Percentiles rank a stretch among this genome's conserved stretches.
These are phyloP conservation scores for Sceloporus undulatus DNA, from an alignment of 2,113 vertebrate species.

Conservation along the genomic window DNA sequence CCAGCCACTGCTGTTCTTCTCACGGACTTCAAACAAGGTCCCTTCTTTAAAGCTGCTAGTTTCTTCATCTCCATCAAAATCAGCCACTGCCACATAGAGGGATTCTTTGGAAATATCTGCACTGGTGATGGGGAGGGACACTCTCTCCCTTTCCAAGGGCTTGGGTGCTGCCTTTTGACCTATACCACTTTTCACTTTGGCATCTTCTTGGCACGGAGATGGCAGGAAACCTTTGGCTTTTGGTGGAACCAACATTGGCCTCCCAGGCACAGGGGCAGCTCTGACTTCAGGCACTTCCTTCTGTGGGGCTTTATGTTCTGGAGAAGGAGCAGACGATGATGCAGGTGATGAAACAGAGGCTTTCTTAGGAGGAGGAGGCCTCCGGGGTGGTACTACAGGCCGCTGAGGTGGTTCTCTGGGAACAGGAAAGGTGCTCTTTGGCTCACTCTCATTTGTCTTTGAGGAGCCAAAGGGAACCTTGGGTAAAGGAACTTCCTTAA, in stretches of 20 bases:
- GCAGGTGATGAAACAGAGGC: conserved; percentile 56
- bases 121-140: conserved; percentile 64
- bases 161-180: conserved; percentile 82
- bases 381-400: conserved; percentile 86
- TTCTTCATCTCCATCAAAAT: conserved; percentile 95
- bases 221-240: conserved; percentile 88
- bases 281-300: conserved; percentile 81
- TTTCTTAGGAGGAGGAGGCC: conserved; percentile 96
- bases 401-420: conserved; percentile 78
- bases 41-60: conserved; percentile 94
- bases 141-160: conserved; percentile 82
- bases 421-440: conserved; percentile 24
- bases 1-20: conserved; percentile 94
- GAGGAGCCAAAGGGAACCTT: conserved; percentile 63
- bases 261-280: conserved; percentile 69
- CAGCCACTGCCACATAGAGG: conserved; percentile 93
- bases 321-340: conserved; percentile 72
- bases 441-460: conserved; percentile 54
- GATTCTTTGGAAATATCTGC: conserved; percentile 80
- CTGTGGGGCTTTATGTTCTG: conserved; percentile 74
- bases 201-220: conserved; percentile 78
- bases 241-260: conserved; percentile 88
- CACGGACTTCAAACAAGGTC: conserved; percentile 92
- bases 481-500: conserved; percentile 61
- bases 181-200: conserved; percentile 78